Base-by-base conservation (phyloP, 2,113 vertebrate species). In the Scomber japonicus region DNA sequence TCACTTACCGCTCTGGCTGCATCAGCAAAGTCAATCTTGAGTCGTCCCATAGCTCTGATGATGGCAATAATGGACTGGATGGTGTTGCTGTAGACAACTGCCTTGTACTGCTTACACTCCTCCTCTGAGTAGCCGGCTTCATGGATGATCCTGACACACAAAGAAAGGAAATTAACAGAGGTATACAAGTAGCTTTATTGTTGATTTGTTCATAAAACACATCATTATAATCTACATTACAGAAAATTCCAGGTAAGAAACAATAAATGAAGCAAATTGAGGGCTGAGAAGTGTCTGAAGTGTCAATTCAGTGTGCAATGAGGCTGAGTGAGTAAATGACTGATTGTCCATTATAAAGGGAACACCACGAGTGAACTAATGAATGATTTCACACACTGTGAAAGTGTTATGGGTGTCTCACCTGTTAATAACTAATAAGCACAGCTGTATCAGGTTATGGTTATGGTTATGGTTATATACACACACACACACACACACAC, bases 41-140 rank as follows among this genome's bases (percentile, higher is more conserved):
- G 94, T 56, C 98, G 96, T 16, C 97, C 98, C 98, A 99, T 99
- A 53, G 98, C 98, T 91, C 98, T 96, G 89, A 99, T 97, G 85
- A 99, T 99, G 84, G 98, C 97, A 44, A 99, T 98, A 74, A 99
- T 98, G 31, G 98, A 99, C 94, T 99, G 98, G 92, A 99, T 99
- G 84, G 98, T 99, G 93, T 99, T 99, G 92, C 98, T 99, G 94
- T 98, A 99, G 83, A 99, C 98, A 86, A 99, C 98, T 1, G 97
- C 98, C 95, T 97, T 98, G 90, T 98, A 99, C 88, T 99, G 98
- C 94, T 99, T 98, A 88, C 98, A 99, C 89, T 99, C 98, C 65
- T 99, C 98, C 94, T 99, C 97, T 35, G 98, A 99, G 93, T 99
- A 99, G 56, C 98, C 98, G 3, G 97, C 97, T 85, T 99, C 97